Evolutionary conservation across 2,888 invertebrate species (phyloP).

Genomic region (Danaus chrysippus): DNA sequence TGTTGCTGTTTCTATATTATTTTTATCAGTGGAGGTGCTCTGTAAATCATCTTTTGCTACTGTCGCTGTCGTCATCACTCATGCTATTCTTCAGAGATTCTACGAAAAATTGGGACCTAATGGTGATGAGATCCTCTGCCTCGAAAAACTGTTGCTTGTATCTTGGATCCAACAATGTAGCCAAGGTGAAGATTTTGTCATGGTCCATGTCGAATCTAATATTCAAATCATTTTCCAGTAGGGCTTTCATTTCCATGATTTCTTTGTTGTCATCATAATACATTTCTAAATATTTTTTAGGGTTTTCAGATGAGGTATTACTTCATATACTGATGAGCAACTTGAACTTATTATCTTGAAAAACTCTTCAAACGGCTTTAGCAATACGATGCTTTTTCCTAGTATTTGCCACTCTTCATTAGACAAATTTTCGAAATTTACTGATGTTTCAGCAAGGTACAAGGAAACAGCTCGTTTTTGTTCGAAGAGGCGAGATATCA

Average conservation of each 20-base stretch:
- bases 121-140: conserved; percentile 1
- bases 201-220: conserved; percentile 9
- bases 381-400: neutral
- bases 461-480: no score
- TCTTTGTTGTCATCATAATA: neutral
- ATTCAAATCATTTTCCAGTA: conserved; percentile 5
- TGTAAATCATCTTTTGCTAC: conserved; percentile 2
- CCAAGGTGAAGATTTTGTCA: conserved; percentile 7
- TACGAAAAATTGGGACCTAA: conserved; percentile 7
- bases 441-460: neutral
- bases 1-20: neutral
- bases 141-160: conserved; percentile 9
- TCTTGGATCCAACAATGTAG: conserved; percentile 15
- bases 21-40: neutral
- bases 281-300: conserved; percentile 1
- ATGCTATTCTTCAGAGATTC: neutral
- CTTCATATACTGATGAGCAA: no score
- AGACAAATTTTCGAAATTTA: conserved; percentile 4
- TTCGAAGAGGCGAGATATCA: no score
- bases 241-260: conserved; percentile 3
- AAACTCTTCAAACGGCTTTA: neutral
- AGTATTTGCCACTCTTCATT: conserved; percentile 1
- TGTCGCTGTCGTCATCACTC: conserved; percentile 6
- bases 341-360: neutral
- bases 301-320: no score